Base-by-base conservation (phyloP, 2,888 invertebrate species). In the Phlogophora meticulosa region DNA sequence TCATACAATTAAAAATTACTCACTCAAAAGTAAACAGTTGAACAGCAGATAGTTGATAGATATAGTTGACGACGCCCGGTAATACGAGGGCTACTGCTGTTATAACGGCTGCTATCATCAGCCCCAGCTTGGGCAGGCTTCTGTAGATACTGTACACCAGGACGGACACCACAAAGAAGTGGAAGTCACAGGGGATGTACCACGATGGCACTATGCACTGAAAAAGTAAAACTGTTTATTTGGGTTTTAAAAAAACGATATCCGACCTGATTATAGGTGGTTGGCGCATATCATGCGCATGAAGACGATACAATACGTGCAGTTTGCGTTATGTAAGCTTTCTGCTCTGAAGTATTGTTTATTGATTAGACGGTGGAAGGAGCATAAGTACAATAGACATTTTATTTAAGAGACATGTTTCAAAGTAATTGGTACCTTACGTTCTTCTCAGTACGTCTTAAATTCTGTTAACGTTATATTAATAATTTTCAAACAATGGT, bases 121-220 rank as follows among this genome's bases (percentile, higher is more conserved):
- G 66, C 0, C 96, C 96, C 0, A 93, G 36, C 15, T 85, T 88
- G 0, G 92, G 93, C 7, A 87, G 84, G 13, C 88, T 91, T 48
- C 91, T 92, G 80, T 96, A 94, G 13, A 96, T 55, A 76, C 92
- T 87, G 79, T 93, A 95, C 17, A 96, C 78, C 20, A 96, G 84
- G n/a, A 96, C 88, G 0, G 96, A 96, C 17, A 97, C 85, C 52
- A 96, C 89, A 89, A 97, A 97, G 90, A 96, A 96, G 86, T 97
- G 97, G 90, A 97, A 97, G 88, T 97, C 97, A 70, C 97, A 97
- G 0, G 97, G 96, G 42, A 97, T 94, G 89, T 97, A 97, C 97
- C 97, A 97, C 1, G 97, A 96, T 71, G 96, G 95, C 0, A 96
- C 93, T 90, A 97, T 94, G 82, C 97, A 97, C 97, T 97, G 91